A percentile compares a stretch with the other conserved stretches of the same genome.
phyloP scores from a whole-genome alignment of 2,797 vertebrate species.

The Leptoclinus maculatus region DNA sequence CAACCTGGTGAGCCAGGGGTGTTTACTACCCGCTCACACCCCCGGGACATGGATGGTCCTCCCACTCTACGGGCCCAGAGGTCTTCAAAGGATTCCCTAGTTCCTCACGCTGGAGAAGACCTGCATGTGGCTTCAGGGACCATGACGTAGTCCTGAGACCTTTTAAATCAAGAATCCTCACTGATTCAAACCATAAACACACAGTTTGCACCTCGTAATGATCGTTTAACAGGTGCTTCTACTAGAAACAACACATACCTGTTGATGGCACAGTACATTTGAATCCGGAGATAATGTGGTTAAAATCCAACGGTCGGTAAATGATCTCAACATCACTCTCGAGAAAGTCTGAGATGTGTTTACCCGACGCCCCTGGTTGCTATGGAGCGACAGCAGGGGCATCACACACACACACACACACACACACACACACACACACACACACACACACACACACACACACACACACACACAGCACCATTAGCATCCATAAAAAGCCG shows the following conservation, averaged over 20 bases:
- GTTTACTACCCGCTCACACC: constrained; percentile 26
- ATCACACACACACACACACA: constrained; percentile 55
- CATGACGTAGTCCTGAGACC: neutral
- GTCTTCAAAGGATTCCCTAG: constrained; percentile 27
- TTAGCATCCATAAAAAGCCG: constrained; percentile 78
- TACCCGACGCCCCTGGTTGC: constrained; percentile 68
- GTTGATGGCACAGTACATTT: neutral
- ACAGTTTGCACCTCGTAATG: neutral
- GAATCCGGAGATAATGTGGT: constrained; percentile 41
- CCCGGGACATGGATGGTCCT: constrained; percentile 9
- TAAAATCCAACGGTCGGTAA: constrained; percentile 53
- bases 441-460: constrained; percentile 3
- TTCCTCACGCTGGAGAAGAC: neutral
- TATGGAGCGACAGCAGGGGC: constrained; percentile 71
- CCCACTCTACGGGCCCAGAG: constrained; percentile 1
- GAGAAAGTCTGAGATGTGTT: constrained; percentile 54
- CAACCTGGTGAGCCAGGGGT: neutral
- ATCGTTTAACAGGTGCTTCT: neutral
- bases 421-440: constrained; percentile 46
- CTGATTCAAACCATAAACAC: neutral
- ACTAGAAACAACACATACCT: neutral
- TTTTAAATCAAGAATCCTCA: neutral
- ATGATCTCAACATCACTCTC: constrained; percentile 27
- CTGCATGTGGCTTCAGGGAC: neutral
- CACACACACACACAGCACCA: constrained; percentile 52